Conservation (phyloP, 1,140 invertebrate species). For the Delia radicum region DNA sequence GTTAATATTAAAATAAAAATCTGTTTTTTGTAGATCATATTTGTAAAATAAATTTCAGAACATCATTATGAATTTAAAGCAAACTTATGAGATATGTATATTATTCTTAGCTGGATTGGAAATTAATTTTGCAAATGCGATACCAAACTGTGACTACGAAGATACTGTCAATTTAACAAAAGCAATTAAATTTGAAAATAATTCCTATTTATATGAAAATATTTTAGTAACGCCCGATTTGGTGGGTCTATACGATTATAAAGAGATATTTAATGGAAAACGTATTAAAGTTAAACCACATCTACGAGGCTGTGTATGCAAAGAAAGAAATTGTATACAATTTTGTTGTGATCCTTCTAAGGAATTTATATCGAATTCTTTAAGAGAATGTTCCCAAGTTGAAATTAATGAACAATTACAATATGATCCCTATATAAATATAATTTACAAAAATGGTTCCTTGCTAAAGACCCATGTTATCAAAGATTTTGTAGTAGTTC, state of each 20-base stretch:
- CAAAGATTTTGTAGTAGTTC: slow-evolving; percentile 37
- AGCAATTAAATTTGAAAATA: slow-evolving; percentile 31
- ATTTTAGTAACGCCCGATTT: slow-evolving; percentile 35
- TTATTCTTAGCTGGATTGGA: background rate
- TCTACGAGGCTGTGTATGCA: slow-evolving; percentile 40
- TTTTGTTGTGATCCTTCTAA: slow-evolving; percentile 38
- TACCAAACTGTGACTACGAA: slow-evolving; percentile 37
- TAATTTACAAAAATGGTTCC: slow-evolving; percentile 32
- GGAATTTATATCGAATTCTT: background rate
- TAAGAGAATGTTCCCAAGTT: slow-evolving; percentile 10
- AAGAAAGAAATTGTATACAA: slow-evolving; percentile 34
- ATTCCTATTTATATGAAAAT: slow-evolving; percentile 38
- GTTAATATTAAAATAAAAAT: too few species aligned
- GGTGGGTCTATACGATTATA: slow-evolving; percentile 36
- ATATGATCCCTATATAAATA: slow-evolving; percentile 34
- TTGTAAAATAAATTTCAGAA: too few species aligned
- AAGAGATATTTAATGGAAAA: slow-evolving; percentile 15
- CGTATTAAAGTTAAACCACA: slow-evolving; percentile 28
- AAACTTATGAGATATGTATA: too few species aligned
- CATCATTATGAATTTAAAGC: too few species aligned
- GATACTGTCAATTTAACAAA: slow-evolving; percentile 39
- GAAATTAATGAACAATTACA: background rate
- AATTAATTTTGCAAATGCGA: slow-evolving; percentile 8
- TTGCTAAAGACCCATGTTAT: slow-evolving; percentile 29
- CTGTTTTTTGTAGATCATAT: too few species aligned